Percentiles rank a stretch among this genome's conserved stretches.
Conservation (phyloP, 2,797 vertebrate genomes). For the Protonibea diacanthus region DNA sequence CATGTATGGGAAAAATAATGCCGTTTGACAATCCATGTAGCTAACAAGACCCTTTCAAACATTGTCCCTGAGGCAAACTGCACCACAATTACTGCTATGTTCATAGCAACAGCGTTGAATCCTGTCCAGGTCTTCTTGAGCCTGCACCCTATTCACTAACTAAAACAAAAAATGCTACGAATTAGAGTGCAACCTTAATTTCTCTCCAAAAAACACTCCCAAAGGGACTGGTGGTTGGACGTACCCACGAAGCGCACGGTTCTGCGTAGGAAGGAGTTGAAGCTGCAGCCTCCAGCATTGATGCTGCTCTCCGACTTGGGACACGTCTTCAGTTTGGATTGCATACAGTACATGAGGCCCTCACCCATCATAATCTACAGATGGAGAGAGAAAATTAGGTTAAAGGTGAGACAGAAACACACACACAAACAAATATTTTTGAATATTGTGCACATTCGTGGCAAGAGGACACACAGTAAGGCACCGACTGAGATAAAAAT, state of each 20-base stretch:
- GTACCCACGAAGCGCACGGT: slow-evolving; percentile 96
- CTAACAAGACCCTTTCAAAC: background rate
- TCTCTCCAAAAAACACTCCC: background rate
- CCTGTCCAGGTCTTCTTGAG: background rate
- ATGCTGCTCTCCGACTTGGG: slow-evolving; percentile 92
- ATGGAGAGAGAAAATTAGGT: background rate
- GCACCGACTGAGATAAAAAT: background rate
- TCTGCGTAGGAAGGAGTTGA: slow-evolving; percentile 96
- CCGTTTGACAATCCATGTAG: background rate
- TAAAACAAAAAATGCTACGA: background rate
- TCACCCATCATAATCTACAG: slow-evolving; percentile 95
- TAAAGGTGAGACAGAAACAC: no score
- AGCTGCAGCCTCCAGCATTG: slow-evolving; percentile 94
- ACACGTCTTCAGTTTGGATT: slow-evolving; percentile 90
- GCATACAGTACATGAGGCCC: slow-evolving; percentile 93
- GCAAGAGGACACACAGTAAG: background rate
- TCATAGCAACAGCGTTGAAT: background rate
- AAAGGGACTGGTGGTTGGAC: slow-evolving; percentile 49
- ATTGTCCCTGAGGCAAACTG: background rate
- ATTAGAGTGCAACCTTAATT: slow-evolving; percentile 19
- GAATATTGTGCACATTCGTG: background rate
- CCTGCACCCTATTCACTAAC: background rate
- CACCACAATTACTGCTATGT: background rate
- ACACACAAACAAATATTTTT: background rate
- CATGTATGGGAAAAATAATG: background rate